Evolutionary conservation across 2,888 invertebrate species (phyloP), one percentile per base, ranked within the genome.

Genomic region (Rhogogaster chlorosoma): DNA sequence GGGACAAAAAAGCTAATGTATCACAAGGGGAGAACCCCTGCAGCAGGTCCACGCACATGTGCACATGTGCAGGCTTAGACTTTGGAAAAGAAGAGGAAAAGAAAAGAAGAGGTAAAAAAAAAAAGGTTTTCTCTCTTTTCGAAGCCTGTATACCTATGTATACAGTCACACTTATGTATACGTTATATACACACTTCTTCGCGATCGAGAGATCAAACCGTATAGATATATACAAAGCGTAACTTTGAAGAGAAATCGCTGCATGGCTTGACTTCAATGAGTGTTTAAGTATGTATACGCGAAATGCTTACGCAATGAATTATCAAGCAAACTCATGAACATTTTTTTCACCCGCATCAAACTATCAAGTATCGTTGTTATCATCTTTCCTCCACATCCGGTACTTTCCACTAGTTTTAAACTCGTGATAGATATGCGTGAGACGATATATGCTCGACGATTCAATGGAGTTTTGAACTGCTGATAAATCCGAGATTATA

Each of bases 41-140:
- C 80, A 70, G 32, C 84, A 83, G 78, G 42, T 83, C 70, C 83
- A 83, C 57, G 84, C 84, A 85, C 82, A 85, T 85, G 84, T 85
- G 82, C 84, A 85, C 84, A 78, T 80, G 84, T 85, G 84, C n/a
- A n/a, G n/a, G 80, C 32, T 82, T 57, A 64, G 57, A 78, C 80
- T 61, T 80, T 78, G 10, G 32, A 36, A 15, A 45, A 45, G 22
- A 45, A 45, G 18, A 38, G 4, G n/a, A 36, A 36, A n/a, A 22
- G 36, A 36, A 71, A 29, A 15, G 49, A 29, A 57, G 9, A 2
- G 2, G n/a, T 9, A 61, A 26, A 4, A 26, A 61, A 26, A 12
- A 26, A 26, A 12, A 26, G 26, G 26, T 61, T 61, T 22, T 22
- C 22, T 71, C 70, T 32, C 32, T 80, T 61, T 61, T 53, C 49